phyloP scores from a whole-genome alignment of 2,888 invertebrate species.

The Piscicola geometra region DNA sequence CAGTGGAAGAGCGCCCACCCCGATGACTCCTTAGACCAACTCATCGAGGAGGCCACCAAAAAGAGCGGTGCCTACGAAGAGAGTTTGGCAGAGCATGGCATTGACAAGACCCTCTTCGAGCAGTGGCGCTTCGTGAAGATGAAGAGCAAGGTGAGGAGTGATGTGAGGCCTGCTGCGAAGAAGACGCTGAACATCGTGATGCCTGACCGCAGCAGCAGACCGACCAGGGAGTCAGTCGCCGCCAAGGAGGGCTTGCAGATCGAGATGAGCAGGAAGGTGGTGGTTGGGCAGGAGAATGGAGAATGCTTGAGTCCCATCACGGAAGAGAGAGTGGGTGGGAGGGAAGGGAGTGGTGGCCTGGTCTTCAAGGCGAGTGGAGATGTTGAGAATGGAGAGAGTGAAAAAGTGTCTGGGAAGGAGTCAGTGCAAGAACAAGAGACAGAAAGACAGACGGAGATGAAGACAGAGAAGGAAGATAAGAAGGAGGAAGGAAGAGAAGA shows the following conservation, averaged over 20 bases:
- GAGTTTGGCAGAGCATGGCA: slow-evolving; percentile 19
- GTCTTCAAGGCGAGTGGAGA: background rate
- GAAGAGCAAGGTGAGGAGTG: background rate
- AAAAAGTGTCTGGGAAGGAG: too few species aligned
- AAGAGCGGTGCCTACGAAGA: slow-evolving; percentile 7
- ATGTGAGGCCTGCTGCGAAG: background rate
- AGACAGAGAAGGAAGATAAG: background rate
- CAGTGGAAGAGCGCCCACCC: slow-evolving; percentile 30
- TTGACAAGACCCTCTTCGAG: slow-evolving; percentile 31
- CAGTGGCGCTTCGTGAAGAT: slow-evolving; percentile 29
- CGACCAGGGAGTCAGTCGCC: slow-evolving; percentile 7
- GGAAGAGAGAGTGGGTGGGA: background rate
- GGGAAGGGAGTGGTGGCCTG: background rate
- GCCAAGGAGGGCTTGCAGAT: background rate
- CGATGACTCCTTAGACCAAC: slow-evolving; percentile 22
- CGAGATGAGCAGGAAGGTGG: background rate
- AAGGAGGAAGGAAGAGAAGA: too few species aligned
- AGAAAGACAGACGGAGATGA: background rate
- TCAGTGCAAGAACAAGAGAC: too few species aligned
- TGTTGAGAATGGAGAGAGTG: background rate
- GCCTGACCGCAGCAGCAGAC: slow-evolving; percentile 8
- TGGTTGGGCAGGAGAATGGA: background rate
- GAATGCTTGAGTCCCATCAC: background rate
- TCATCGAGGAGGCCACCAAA: slow-evolving; percentile 20
- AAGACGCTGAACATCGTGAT: background rate